phyloP scores from a whole-genome alignment of 1,140 invertebrate species.

The Drosophila ambigua region DNA sequence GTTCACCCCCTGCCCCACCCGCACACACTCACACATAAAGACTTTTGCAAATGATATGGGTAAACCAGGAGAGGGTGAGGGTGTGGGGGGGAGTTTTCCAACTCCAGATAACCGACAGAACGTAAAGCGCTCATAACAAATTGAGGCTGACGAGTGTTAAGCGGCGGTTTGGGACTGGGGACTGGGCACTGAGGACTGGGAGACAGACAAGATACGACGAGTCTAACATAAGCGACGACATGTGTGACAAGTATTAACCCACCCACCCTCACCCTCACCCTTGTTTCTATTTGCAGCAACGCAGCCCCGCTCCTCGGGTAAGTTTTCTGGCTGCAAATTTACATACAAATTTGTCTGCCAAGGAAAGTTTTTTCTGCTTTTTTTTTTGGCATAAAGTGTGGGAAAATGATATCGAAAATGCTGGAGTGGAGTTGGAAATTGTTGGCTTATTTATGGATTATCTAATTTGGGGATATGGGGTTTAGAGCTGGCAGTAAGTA shows the following conservation, averaged over 20 bases:
- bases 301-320: constrained; percentile 9
- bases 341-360: constrained; percentile 78
- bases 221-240: constrained; percentile 57
- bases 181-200: neutral
- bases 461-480: neutral
- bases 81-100: constrained; percentile 25
- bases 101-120: constrained; percentile 56
- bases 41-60: constrained; percentile 72
- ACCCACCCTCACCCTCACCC: neutral
- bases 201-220: constrained; percentile 41
- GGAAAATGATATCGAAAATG: constrained; percentile 34
- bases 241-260: constrained; percentile 75
- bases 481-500: too few species aligned
- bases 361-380: constrained; percentile 19
- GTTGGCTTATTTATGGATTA: neutral
- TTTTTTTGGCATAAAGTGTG: constrained; percentile 41
- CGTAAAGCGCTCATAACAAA: constrained; percentile 67
- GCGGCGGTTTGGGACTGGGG: constrained; percentile 40
- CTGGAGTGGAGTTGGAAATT: neutral
- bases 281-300: constrained; percentile 1
- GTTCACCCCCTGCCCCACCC: constrained; percentile 14
- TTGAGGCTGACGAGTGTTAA: constrained; percentile 79
- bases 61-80: constrained; percentile 6
- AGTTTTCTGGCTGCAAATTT: constrained; percentile 58
- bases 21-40: constrained; percentile 32